phyloP scores from a whole-genome alignment of 2,113 vertebrate species.

The Stigmatopora nigra region DNA sequence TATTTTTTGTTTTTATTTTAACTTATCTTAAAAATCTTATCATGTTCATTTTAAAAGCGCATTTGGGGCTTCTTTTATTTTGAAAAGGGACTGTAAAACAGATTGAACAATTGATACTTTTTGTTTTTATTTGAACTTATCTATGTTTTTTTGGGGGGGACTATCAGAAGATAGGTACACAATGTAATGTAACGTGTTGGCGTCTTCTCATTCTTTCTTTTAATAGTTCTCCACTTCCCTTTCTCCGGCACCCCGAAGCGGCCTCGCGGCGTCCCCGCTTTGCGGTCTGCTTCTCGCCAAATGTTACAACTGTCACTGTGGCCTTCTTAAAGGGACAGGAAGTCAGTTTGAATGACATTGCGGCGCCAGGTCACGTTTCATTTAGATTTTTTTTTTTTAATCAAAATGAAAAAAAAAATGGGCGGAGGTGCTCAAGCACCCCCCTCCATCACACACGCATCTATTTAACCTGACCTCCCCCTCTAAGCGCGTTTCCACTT shows the following conservation, averaged over 20 bases:
- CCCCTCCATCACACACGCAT: not conserved
- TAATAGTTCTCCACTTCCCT: slow-evolving; percentile 55
- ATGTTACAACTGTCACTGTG: slow-evolving; percentile 52
- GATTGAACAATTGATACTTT: too few relatives aligned
- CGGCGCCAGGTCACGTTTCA: too few relatives aligned
- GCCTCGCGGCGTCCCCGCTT: slow-evolving; percentile 35
- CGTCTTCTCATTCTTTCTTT: too few relatives aligned
- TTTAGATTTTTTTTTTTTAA: too few relatives aligned
- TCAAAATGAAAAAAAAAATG: too few relatives aligned
- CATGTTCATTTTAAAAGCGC: not conserved
- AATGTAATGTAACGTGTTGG: too few relatives aligned
- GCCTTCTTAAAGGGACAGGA: slow-evolving; percentile 44
- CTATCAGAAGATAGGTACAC: too few relatives aligned
- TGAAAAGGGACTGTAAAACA: not conserved
- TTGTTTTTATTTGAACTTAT: too few relatives aligned
- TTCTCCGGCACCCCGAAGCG: slow-evolving; percentile 48
- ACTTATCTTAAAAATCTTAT: too few relatives aligned
- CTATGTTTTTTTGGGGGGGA: too few relatives aligned
- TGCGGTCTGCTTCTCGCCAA: slow-evolving; percentile 59
- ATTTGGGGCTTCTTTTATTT: not conserved
- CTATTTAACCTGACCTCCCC: not conserved
- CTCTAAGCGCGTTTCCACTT: slow-evolving; percentile 37
- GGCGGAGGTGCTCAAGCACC: too few relatives aligned
- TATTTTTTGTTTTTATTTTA: too few relatives aligned
- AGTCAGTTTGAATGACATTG: not conserved